phyloP scores from a whole-genome alignment of 2,888 invertebrate genomes.

The Cryptocheilus praepositus region DNA sequence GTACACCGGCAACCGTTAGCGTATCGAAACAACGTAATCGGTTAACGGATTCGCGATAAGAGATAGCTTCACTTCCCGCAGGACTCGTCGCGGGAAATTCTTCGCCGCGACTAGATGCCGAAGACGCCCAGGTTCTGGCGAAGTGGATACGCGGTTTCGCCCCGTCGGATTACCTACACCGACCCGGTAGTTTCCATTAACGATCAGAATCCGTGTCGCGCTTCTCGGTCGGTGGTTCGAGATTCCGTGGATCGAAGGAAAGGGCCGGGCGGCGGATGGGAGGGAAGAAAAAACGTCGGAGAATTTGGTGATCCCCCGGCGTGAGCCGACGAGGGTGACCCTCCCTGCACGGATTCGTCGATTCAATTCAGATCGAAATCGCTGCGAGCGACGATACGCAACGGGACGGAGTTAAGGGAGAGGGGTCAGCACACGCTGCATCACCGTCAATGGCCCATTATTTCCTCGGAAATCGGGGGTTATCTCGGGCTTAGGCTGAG shows the following conservation, averaged over 20 bases:
- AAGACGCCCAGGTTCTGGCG: background rate
- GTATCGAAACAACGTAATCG: background rate
- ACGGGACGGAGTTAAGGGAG: too few relatives aligned
- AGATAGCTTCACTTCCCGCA: too few relatives aligned
- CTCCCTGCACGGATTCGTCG: conserved; percentile 24
- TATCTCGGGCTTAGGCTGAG: conserved; percentile 41
- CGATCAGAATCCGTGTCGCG: conserved; percentile 20
- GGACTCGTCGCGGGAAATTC: too few relatives aligned
- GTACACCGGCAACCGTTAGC: conserved; percentile 9
- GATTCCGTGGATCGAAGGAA: conserved; percentile 17
- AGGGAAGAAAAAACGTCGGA: conserved; percentile 4
- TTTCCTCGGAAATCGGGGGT: conserved; percentile 46
- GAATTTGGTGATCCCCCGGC: background rate
- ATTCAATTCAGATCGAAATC: conserved; percentile 53
- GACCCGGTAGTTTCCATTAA: conserved; percentile 46
- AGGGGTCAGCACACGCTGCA: conserved; percentile 27
- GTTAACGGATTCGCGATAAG: conserved; percentile 9
- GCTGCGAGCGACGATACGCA: conserved; percentile 33
- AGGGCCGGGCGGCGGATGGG: background rate
- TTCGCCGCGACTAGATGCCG: too few relatives aligned
- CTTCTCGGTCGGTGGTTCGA: conserved; percentile 8
- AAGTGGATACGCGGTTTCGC: too few relatives aligned
- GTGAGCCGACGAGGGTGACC: background rate
- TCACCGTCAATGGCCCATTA: conserved; percentile 46
- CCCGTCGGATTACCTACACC: conserved; percentile 38